Percentiles rank a stretch among this genome's conserved stretches.
Conservation (phyloP, 2,888 invertebrate genomes). For the Plebejus melissa region DNA sequence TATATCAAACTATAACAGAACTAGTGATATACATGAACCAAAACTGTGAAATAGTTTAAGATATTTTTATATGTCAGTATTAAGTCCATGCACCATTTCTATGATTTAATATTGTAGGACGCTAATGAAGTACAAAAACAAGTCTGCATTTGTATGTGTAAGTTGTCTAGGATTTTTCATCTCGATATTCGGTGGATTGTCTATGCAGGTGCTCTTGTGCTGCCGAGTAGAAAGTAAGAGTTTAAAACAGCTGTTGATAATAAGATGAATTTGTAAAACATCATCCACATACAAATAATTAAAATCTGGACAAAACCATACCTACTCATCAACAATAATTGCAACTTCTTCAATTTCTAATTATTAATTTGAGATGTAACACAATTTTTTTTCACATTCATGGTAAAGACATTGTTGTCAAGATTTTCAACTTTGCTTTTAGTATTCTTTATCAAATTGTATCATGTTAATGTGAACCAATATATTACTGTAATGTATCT, state of each 20-base stretch:
- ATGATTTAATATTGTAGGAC: slow-evolving; percentile 32
- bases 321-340: not conserved
- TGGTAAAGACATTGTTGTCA: slow-evolving; percentile 25
- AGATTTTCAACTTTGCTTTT: slow-evolving; percentile 24
- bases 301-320: not conserved
- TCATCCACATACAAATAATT: slow-evolving; percentile 5
- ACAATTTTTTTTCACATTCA: not conserved
- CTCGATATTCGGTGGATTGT: slow-evolving; percentile 32
- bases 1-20: slow-evolving; percentile 20
- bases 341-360: not conserved
- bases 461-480: slow-evolving; percentile 26
- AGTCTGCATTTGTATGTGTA: slow-evolving; percentile 26
- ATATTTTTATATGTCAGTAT: slow-evolving; percentile 34
- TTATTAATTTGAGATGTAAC: slow-evolving; percentile 37
- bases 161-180: slow-evolving; percentile 35
- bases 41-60: slow-evolving; percentile 26
- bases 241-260: not conserved
- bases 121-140: slow-evolving; percentile 35
- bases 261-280: not conserved
- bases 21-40: slow-evolving; percentile 23
- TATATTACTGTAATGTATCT: slow-evolving; percentile 15
- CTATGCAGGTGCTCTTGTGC: not conserved
- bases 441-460: slow-evolving; percentile 16
- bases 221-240: not conserved
- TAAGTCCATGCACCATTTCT: slow-evolving; percentile 33